These are phyloP conservation scores for Axis porcinus DNA, from an alignment of 2,113 vertebrate species.

Conservation along the genomic window DNA sequence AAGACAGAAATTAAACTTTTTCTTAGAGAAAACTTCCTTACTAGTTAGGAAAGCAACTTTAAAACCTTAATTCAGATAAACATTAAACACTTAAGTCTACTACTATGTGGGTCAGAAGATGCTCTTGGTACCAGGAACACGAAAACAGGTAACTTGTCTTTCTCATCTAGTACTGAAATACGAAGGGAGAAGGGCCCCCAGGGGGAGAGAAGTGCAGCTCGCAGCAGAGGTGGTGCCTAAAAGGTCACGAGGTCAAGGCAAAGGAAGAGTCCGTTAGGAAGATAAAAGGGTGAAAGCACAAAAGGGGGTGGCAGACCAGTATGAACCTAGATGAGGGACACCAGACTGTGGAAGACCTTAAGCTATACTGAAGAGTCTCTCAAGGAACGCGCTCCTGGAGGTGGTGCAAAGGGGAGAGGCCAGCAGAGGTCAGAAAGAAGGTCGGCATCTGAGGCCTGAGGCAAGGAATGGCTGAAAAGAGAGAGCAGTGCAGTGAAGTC, in stretches of 20 bases:
- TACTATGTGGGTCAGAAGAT: background rate
- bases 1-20: background rate
- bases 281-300: background rate
- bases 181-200: background rate
- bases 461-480: background rate
- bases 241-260: background rate
- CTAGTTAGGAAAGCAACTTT: background rate
- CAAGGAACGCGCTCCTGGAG: background rate
- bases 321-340: background rate
- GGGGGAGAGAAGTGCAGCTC: background rate
- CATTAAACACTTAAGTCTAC: background rate
- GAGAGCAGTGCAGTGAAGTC: background rate
- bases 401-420: background rate
- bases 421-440: background rate
- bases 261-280: background rate
- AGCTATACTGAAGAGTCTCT: background rate
- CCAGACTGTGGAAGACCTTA: background rate
- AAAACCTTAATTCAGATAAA: slow-evolving; percentile 27
- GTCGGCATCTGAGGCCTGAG: background rate
- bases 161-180: background rate
- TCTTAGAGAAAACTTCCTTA: background rate
- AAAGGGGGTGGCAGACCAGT: too few relatives aligned
- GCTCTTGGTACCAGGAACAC: background rate
- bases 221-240: background rate
- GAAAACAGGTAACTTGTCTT: background rate